phyloP scores from a whole-genome alignment of 2,113 vertebrate genomes.

The Crotalus helleri region DNA sequence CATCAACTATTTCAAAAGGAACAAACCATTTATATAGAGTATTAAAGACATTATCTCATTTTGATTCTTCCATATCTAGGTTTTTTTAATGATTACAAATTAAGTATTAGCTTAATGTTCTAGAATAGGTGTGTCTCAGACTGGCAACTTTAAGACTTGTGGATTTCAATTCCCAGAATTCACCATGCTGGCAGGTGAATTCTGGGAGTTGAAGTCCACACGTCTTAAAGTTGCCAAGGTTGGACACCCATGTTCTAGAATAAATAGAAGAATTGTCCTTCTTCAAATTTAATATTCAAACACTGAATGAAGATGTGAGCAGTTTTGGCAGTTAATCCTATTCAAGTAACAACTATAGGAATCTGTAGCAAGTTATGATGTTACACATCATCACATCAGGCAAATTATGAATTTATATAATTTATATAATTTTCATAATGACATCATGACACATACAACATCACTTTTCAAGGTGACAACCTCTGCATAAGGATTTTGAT shows the following conservation, averaged over 20 bases:
- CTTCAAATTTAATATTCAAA: neutral
- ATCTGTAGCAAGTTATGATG: neutral
- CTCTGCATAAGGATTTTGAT: neutral
- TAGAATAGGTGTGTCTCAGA: neutral
- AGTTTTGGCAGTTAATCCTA: neutral
- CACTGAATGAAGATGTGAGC: neutral
- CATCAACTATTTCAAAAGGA: neutral
- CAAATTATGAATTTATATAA: neutral
- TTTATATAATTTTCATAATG: neutral
- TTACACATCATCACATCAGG: neutral
- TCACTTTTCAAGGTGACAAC: neutral
- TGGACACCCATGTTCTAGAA: neutral
- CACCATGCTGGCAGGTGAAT: neutral
- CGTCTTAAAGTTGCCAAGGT: neutral
- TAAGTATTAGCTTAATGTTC: neutral
- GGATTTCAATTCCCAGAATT: neutral
- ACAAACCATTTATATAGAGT: neutral
- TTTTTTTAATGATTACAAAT: neutral
- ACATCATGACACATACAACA: neutral
- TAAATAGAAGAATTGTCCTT: neutral
- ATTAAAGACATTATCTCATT: neutral
- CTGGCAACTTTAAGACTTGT: neutral
- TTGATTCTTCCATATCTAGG: neutral
- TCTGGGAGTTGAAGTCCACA: neutral
- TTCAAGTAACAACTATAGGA: neutral